These are phyloP conservation scores for Garra rufa DNA, from an alignment of 2,113 vertebrate genomes.

Conservation along the genomic window DNA sequence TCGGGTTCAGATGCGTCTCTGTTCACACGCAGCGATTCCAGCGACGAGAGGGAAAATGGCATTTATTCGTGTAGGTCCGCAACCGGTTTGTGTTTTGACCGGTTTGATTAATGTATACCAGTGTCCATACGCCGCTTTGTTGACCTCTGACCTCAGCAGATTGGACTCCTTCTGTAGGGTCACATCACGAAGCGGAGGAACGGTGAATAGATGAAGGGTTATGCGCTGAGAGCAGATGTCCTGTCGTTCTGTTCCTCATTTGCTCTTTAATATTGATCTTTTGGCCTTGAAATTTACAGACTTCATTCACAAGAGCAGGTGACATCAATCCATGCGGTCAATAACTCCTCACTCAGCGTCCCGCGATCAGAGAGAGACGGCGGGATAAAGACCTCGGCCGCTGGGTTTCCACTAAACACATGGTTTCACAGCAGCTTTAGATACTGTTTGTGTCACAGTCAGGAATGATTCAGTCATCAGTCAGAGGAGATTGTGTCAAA, in stretches of 20 bases:
- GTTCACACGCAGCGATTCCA: too few relatives aligned
- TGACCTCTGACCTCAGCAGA: conserved; percentile 19
- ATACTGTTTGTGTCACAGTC: too few relatives aligned
- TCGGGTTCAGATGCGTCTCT: too few relatives aligned
- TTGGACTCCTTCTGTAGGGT: neutral
- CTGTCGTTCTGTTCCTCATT: conserved; percentile 30
- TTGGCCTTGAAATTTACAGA: conserved; percentile 45
- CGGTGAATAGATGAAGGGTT: conserved; percentile 14
- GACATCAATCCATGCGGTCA: conserved; percentile 46
- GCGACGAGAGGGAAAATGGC: neutral
- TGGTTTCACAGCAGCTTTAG: neutral
- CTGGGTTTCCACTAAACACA: neutral
- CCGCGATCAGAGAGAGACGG: conserved; percentile 24
- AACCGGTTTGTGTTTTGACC: neutral
- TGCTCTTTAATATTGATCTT: conserved; percentile 36
- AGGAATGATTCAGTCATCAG: too few relatives aligned
- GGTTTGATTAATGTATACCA: neutral
- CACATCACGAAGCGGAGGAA: neutral
- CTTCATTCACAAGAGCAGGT: conserved; percentile 36
- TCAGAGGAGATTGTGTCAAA: too few relatives aligned
- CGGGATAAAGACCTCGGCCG: neutral
- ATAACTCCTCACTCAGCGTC: conserved; percentile 45
- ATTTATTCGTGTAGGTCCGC: neutral
- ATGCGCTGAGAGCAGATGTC: conserved; percentile 18
- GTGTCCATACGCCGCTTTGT: too few relatives aligned